Base-by-base conservation (phyloP, 2,888 invertebrate species). In the Trichogramma evanescens region DNA sequence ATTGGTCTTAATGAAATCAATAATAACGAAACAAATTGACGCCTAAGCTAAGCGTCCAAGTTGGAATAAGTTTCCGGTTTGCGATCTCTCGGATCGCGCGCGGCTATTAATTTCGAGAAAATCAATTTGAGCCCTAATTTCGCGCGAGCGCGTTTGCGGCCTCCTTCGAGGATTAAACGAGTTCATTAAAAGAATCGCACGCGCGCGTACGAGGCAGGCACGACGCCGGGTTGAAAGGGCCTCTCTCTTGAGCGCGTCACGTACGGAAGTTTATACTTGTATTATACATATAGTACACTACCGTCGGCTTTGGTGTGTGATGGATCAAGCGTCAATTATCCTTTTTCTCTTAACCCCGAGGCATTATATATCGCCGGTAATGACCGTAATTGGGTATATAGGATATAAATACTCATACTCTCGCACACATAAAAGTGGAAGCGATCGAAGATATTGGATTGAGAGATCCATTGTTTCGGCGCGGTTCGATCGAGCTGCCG, bases 361-460 rank as follows among this genome's bases (percentile, higher is more conserved):
- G 26, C 26, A 26, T 26, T 26, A 26, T 26, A 26, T 26, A 26
- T 26, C 26, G 26, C 26, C 26, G 26, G 68, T 68, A 69, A 69
- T 69, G 65, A 68, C 68, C 63, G 64, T 66, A 69, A 68, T 69
- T 65, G 67, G 67, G 67, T 56, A 65, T 61, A 2, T 26, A 26
- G 3, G 26, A 26, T 26, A 26, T 26, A 26, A 26, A 26, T 26
- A 26, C 26, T 26, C 26, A 26, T 26, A 26, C 26, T 26, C 26
- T 26, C 26, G 26, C 26, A 26, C 26, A 26, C 26, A 26, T 26
- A 26, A 26, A 26, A 26, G 26, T 26, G 26, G 26, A 26, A 26
- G 48, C 46, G 46, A 9, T 9, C 46, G 63, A 39, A 54, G 63
- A 59, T 61, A 63, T 63, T 63, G 63, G 63, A 63, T 61, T 63